Conservation (phyloP, 1,140 invertebrate genomes). For the Leptonema lineaticorne region DNA sequence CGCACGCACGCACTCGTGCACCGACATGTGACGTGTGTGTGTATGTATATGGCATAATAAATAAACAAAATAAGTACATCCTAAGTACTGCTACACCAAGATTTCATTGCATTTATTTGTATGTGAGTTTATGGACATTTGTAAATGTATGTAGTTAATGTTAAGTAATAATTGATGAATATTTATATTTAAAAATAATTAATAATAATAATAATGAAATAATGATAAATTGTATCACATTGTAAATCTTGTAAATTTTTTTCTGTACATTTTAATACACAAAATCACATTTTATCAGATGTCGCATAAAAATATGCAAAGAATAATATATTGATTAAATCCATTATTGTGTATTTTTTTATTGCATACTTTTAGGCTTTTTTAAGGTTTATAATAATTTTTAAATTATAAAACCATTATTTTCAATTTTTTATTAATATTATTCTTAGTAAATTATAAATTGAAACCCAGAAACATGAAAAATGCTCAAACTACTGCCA, state of each 20-base stretch:
- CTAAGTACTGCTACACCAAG: not conserved
- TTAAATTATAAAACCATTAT: not conserved
- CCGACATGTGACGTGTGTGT: not conserved
- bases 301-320: slow-evolving; percentile 38
- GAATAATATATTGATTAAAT: slow-evolving; percentile 34
- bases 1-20: too few relatives aligned
- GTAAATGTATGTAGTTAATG: not conserved
- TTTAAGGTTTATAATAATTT: too few relatives aligned
- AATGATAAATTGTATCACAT: slow-evolving; percentile 20
- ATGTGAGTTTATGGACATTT: not conserved
- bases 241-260: slow-evolving; percentile 42
- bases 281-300: slow-evolving; percentile 39
- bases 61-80: not conserved
- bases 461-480: not conserved
- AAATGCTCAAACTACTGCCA: not conserved
- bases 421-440: not conserved
- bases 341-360: too few relatives aligned
- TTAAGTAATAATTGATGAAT: too few relatives aligned
- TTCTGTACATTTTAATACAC: slow-evolving; percentile 41
- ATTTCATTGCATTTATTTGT: slow-evolving; percentile 4
- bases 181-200: not conserved
- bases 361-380: too few relatives aligned
- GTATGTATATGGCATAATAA: too few relatives aligned
- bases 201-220: not conserved
- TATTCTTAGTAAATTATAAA: not conserved